phyloP scores from a whole-genome alignment of 2,797 vertebrate species.

The Urophycis tenuis region DNA sequence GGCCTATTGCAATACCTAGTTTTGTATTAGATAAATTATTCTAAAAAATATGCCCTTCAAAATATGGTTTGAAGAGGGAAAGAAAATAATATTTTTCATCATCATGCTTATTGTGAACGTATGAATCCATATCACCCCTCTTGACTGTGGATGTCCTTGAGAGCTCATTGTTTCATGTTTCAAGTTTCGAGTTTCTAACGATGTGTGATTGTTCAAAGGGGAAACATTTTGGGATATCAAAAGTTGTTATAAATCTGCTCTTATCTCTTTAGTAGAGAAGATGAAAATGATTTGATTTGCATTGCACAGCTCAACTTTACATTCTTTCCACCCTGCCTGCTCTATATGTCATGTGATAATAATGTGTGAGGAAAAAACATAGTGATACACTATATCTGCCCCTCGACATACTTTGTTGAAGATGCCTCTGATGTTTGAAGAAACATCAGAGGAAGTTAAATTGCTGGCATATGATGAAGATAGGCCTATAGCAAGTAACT shows the following conservation, averaged over 20 bases:
- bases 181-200: background rate
- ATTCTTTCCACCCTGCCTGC: conserved; percentile 26
- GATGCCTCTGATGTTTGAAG: no score
- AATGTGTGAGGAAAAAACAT: background rate
- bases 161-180: background rate
- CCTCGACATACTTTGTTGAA: background rate
- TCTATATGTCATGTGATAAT: background rate
- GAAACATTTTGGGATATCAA: background rate
- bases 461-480: background rate
- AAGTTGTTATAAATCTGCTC: background rate
- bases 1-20: background rate
- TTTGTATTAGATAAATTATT: background rate
- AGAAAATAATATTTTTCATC: background rate
- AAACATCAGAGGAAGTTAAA: background rate
- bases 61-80: background rate
- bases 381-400: background rate
- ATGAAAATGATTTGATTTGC: conserved; percentile 51
- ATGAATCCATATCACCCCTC: background rate
- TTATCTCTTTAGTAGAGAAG: background rate
- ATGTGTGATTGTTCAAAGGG: background rate
- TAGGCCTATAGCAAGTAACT: no score
- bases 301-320: conserved; percentile 46
- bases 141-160: no score
- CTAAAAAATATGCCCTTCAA: background rate
- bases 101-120: background rate